These are phyloP conservation scores for Himalopsyche anomala DNA, from an alignment of 2,888 invertebrate genomes.

Conservation along the genomic window DNA sequence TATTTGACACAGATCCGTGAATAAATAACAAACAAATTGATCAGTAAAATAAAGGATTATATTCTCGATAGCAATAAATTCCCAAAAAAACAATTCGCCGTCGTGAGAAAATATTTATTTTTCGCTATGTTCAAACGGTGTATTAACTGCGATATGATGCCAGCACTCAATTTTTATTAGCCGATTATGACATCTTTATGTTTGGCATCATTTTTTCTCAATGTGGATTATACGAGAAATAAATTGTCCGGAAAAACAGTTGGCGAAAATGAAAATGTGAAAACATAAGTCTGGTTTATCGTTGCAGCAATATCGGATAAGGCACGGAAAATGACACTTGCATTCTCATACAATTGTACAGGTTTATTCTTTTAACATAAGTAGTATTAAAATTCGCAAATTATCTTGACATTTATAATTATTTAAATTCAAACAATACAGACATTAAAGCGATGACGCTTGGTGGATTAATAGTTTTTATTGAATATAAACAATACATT, in stretches of 20 bases:
- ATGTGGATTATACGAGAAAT: slow-evolving; percentile 54
- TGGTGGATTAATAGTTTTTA: no score
- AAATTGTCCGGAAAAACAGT: slow-evolving; percentile 54
- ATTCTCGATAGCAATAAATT: slow-evolving; percentile 8
- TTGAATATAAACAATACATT: no score
- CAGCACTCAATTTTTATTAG: slow-evolving; percentile 59
- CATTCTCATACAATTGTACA: no score
- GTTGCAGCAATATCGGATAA: slow-evolving; percentile 5
- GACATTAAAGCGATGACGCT: no score
- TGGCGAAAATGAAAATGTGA: slow-evolving; percentile 16
- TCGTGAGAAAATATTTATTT: slow-evolving; percentile 27
- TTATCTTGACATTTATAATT: no score
- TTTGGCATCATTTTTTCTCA: slow-evolving; percentile 60
- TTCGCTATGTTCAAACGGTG: neutral
- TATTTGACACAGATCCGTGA: no score
- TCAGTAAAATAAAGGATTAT: slow-evolving; percentile 11
- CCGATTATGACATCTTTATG: slow-evolving; percentile 61
- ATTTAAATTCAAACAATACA: no score
- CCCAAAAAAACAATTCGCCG: neutral
- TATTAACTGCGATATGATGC: slow-evolving; percentile 50
- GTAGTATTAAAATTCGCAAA: no score
- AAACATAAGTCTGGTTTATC: slow-evolving; percentile 26
- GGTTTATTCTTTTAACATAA: no score
- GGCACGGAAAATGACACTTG: neutral
- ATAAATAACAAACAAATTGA: neutral